Conservation (phyloP, 2,797 vertebrate species). For the Notamacropus eugenii region DNA sequence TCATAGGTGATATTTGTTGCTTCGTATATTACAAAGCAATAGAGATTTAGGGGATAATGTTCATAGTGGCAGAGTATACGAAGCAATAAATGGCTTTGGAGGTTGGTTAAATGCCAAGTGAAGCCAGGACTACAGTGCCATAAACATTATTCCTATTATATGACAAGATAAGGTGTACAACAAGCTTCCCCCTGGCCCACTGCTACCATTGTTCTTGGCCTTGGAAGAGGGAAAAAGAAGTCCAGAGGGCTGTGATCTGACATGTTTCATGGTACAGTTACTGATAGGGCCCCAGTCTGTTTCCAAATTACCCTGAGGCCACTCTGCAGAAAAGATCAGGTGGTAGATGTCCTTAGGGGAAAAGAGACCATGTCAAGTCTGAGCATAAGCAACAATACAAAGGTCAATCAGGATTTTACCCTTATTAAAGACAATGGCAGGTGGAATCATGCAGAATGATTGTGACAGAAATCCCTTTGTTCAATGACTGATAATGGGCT, state of each 20-base stretch:
- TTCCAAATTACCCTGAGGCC: conserved; percentile 49
- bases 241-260: conserved; percentile 46
- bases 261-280: conserved; percentile 33
- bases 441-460: conserved; percentile 30
- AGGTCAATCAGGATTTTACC: conserved; percentile 19
- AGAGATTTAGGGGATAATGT: conserved; percentile 87
- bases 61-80: conserved; percentile 79
- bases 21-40: conserved; percentile 85
- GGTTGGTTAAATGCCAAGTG: conserved; percentile 86
- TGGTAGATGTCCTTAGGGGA: conserved; percentile 4
- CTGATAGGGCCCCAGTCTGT: conserved; percentile 49
- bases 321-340: conserved; percentile 34
- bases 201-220: conserved; percentile 39
- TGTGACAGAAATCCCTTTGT: conserved; percentile 54
- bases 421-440: conserved; percentile 26
- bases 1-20: conserved; percentile 81
- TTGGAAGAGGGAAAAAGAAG: conserved; percentile 48
- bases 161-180: conserved; percentile 86
- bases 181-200: conserved; percentile 75
- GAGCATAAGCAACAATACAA: conserved; percentile 53
- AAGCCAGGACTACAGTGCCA: conserved; percentile 83
- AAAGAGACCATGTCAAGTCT: conserved; percentile 6
- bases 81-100: conserved; percentile 85
- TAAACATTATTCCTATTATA: conserved; percentile 87
- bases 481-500: conserved; percentile 51